Evolutionary conservation across 1,140 invertebrate genomes (phyloP), one percentile per base, ranked within the genome.

Genomic region (Geopemphigus sp.): DNA sequence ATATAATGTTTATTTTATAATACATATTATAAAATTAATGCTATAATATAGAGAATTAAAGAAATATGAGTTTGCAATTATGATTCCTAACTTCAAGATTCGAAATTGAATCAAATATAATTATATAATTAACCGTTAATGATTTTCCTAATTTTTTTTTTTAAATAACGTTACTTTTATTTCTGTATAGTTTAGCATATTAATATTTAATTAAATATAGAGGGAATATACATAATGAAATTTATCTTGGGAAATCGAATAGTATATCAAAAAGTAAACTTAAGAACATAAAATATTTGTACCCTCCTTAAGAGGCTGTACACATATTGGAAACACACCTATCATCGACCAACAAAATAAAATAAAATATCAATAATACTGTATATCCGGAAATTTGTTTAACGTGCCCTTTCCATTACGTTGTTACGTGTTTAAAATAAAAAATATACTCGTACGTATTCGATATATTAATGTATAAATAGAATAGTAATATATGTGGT

Each of bases 271-370:
- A 61, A 22, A 47, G 24, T 63, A 32, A 50, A 50, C 10, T 17
- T 22, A 19, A 76, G 32, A 2, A 24, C 39, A 63, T 78, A 78
- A 78, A 78, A 47, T 78, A 61, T 61, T 57, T n/a, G 8, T 32
- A 45, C 74, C 74, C 39, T 76, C 14, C 39, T 57, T 73, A 56
- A 57, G 12, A 74, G 32, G n/a, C 29, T 4, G 32, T 8, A 39
- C n/a, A 17, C 32, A n/a, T 73, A 72, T 73, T 56, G 70, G 22
- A 54, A 19, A 73, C 68, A 26, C 14, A 24, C 39, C 19, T 78
- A 61, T 78, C 56, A 15, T 47, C 61, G 57, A 78, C 39, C n/a
- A 78, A 78, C 57, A 61, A 63, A 45, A 47, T 59, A 45, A 78
- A 57, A 59, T 59, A 17, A 26, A 61, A 47, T 76, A 57, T 57